Base-by-base conservation (phyloP, 1,140 invertebrate species). In the Heliconius nattereri region DNA sequence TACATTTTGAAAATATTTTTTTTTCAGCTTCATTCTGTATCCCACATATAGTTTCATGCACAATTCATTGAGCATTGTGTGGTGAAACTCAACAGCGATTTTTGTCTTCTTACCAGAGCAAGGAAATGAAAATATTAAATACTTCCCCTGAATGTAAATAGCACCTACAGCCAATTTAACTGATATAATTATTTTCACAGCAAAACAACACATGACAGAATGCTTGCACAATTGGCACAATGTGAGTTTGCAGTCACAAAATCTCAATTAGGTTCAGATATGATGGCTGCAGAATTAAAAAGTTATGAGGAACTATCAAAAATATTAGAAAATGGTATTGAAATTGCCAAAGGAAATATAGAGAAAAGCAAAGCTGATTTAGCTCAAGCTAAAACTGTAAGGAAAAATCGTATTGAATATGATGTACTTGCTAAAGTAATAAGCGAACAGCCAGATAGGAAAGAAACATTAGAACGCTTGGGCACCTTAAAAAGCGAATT, bases 331-430 rank as follows among this genome's bases (percentile, higher is more conserved):
- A 90, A 95, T 13, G 96, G 96, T 80, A 98, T 98, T 85, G 96
- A 96, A 75, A 91, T 96, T 57, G 97, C 97, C 1, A 97, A 98
- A 88, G 91, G 95, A 20, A 96, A 97, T 80, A 98, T 98, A 83
- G 96, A 97, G 78, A 95, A 94, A 26, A 97, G 97, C 29, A 98
- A 98, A 94, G 87, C 93, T 8, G 96, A 98, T 80, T 93, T 98
- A 23, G 95, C 97, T 75, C 95, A 97, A 85, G 98, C 98, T 2
- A 98, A 98, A 90, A 96, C 96, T 85, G 96, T 97, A 23, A 95
- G 98, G 3, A 98, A 98, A 90, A 98, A 99, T 91, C 96, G 97
- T 85, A 97, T 98, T 94, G 98, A 99, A 87, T 99, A 99, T 94
- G 98, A 99, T 95, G 96, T 98, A 7, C 85, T 99, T 35, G 98